phyloP scores from a whole-genome alignment of 2,888 invertebrate species.

The Bedellia somnulentella region DNA sequence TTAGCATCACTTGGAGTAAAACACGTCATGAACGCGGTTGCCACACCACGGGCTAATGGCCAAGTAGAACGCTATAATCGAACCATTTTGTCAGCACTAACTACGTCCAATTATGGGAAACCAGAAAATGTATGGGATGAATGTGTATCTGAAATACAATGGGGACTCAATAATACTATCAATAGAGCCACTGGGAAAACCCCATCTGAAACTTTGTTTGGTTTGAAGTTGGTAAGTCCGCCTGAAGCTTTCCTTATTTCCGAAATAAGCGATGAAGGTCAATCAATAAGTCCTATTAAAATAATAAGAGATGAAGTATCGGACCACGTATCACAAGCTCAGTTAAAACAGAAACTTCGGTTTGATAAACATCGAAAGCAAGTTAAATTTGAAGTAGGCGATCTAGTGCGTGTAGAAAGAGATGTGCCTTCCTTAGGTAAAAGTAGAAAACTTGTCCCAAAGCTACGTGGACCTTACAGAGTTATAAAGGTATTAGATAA shows the following conservation, averaged over 20 bases:
- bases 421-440: not conserved
- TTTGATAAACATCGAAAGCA: not conserved
- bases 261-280: not conserved
- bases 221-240: slow-evolving; percentile 7
- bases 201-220: slow-evolving; percentile 17
- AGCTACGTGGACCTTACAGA: not conserved
- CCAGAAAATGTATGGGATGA: slow-evolving; percentile 1
- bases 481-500: not conserved
- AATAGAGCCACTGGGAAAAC: slow-evolving; percentile 9
- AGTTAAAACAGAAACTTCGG: not conserved
- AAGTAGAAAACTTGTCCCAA: not conserved
- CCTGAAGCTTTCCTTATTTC: not conserved
- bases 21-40: slow-evolving; percentile 5
- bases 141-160: not conserved
- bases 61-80: slow-evolving; percentile 9
- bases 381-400: not conserved
- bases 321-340: not conserved
- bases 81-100: slow-evolving; percentile 3
- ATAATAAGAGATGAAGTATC: not conserved
- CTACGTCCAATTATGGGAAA: slow-evolving; percentile 5
- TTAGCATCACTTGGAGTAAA: slow-evolving; percentile 1
- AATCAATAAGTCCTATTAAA: not conserved
- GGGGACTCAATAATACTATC: slow-evolving; percentile 2
- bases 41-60: slow-evolving; percentile 8
- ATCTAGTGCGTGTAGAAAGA: not conserved